Conservation (phyloP, 2,888 invertebrate genomes). For the Diplazon laetatorius region DNA sequence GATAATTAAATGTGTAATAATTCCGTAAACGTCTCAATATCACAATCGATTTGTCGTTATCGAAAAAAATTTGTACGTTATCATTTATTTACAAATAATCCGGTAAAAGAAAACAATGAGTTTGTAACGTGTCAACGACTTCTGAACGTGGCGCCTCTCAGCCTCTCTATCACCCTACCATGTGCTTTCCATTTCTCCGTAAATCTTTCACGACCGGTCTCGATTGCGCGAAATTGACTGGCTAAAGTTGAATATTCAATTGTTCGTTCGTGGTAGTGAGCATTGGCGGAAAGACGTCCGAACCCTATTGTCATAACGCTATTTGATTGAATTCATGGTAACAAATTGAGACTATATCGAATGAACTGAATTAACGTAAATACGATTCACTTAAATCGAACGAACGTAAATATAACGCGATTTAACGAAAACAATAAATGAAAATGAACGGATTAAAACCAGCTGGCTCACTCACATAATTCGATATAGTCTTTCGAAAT, state of each 20-base stretch:
- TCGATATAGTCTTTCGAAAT: too few relatives aligned
- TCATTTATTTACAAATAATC: constrained; percentile 11
- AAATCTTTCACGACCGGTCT: constrained; percentile 1
- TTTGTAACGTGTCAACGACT: constrained; percentile 4
- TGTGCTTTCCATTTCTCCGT: constrained; percentile 30
- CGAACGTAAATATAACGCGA: too few relatives aligned
- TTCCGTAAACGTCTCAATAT: constrained; percentile 67
- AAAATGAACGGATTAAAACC: constrained; percentile 43
- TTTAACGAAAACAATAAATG: constrained; percentile 38
- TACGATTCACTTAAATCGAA: too few relatives aligned
- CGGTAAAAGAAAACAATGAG: constrained; percentile 20
- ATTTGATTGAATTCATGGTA: constrained; percentile 21
- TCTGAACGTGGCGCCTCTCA: constrained; percentile 19
- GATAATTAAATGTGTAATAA: constrained; percentile 56
- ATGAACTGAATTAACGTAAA: too few relatives aligned
- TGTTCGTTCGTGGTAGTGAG: constrained; percentile 13
- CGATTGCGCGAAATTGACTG: constrained; percentile 11
- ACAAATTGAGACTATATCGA: too few relatives aligned
- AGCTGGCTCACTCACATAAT: constrained; percentile 30
- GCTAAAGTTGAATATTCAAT: constrained; percentile 21
- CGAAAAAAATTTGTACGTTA: constrained; percentile 17
- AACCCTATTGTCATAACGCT: not conserved
- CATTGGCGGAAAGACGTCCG: not conserved
- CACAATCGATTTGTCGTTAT: constrained; percentile 65
- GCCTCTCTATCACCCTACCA: constrained; percentile 19